Percentiles rank a stretch among this genome's conserved stretches.
Evolutionary conservation across 2,797 vertebrate species (phyloP).

Genomic region (Sebastes itinus): DNA sequence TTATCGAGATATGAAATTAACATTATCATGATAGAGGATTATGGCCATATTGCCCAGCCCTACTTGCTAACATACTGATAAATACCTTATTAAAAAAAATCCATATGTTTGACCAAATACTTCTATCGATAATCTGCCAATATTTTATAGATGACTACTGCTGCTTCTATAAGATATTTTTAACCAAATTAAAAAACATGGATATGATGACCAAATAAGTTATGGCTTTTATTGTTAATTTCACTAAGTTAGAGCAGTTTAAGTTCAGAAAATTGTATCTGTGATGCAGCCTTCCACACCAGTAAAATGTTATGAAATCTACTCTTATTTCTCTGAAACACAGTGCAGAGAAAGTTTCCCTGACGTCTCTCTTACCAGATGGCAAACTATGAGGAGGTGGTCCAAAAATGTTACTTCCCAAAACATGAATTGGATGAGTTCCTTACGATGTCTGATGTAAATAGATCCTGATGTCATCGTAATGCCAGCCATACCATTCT

Average conservation of each 20-base stretch:
- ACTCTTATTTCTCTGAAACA: background rate
- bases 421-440: background rate
- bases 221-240: background rate
- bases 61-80: background rate
- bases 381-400: background rate
- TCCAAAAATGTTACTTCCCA: background rate
- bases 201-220: background rate
- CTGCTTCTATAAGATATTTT: background rate
- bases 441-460: background rate
- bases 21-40: too few species aligned
- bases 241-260: background rate
- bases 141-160: background rate
- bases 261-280: background rate
- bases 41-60: too few species aligned
- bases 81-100: background rate
- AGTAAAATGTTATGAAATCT: background rate
- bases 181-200: background rate
- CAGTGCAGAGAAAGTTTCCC: background rate
- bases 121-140: background rate
- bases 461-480: slow-evolving; percentile 53
- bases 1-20: too few species aligned
- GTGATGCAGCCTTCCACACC: background rate
- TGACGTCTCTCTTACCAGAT: background rate
- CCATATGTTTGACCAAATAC: background rate
- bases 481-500: slow-evolving; percentile 52